Percentiles rank a stretch among this genome's conserved stretches.
Evolutionary conservation across 2,797 vertebrate species (phyloP).

Genomic region (Leptatherina wallacei): DNA sequence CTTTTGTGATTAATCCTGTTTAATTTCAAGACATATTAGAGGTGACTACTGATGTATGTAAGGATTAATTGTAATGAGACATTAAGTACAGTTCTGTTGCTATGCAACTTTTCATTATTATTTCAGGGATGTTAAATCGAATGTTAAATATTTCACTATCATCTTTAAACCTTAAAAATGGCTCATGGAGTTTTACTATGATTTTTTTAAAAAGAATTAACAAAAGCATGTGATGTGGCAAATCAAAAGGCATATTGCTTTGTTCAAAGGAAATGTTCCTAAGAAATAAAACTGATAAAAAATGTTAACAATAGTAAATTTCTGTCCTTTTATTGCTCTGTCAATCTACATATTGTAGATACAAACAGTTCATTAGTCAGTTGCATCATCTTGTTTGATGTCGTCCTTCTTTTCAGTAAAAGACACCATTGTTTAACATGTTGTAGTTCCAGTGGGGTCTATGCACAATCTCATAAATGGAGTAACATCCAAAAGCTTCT

Average conservation of each 20-base stretch:
- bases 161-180: too few species aligned
- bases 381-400: too few species aligned
- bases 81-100: not conserved
- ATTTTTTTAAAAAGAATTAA: too few species aligned
- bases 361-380: too few species aligned
- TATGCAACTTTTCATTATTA: not conserved
- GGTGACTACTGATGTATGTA: conserved; percentile 6
- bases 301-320: too few species aligned
- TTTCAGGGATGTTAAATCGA: not conserved
- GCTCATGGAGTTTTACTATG: too few species aligned
- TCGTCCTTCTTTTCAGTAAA: not conserved
- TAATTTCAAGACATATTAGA: conserved; percentile 29
- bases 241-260: too few species aligned
- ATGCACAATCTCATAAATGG: not conserved
- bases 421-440: not conserved
- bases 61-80: not conserved
- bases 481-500: not conserved
- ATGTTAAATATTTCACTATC: not conserved
- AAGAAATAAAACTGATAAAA: too few species aligned
- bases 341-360: too few species aligned
- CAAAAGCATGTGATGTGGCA: too few species aligned
- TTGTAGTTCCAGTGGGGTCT: not conserved
- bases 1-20: conserved; percentile 33
- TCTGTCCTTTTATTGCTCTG: too few species aligned
- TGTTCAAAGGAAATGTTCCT: too few species aligned